Base-by-base conservation (phyloP, 2,797 vertebrate genomes). In the Loriculus beryllinus region DNA sequence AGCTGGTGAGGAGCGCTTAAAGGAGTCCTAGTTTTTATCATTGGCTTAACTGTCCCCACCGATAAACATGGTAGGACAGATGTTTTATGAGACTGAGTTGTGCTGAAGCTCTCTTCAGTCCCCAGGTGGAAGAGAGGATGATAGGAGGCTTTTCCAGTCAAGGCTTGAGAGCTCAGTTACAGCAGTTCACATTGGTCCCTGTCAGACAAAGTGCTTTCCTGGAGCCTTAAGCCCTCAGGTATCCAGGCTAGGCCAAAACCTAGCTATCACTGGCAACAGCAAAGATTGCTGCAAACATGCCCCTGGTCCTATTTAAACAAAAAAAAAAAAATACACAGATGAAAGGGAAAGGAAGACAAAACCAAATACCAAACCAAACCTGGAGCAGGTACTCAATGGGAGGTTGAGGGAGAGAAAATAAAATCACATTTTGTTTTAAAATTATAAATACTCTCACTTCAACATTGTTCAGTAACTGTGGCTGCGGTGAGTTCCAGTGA, bases 381-480 rank as follows among this genome's bases (percentile, higher is more conserved):
- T 37, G 48, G 48, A 91, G 20, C 60, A 88, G 22, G 54, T 93
- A 87, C 39, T 85, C n/a, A 48, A 6, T 60, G n/a, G 60, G 56
- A 95, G 86, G 85, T 42, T 91, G 90, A 86, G 17, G 42, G 71
- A 80, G 64, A 90, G 64, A 95, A 96, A 95, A 72, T 72, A 95
- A 89, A 79, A 75, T 94, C 80, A 95, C 90, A 88, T 88, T 75
- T 81, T 87, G 79, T 82, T 89, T 90, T 88, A 88, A 91, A 96
- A 96, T 92, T 94, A 96, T 91, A 93, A 97, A 97, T 97, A 93
- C 52, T 95, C 92, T 96, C 93, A 57, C 43, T 93, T 91, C 91
- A 91, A 84, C 75, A 89, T 91, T 84, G 77, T 90, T 96, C 75
- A 96, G 96, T 96, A 95, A 96, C 91, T 89, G 92, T 84, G 81